Evolutionary conservation across 2,888 invertebrate genomes (phyloP), one percentile per base, ranked within the genome.

Genomic region (Tryphoninae sp.): DNA sequence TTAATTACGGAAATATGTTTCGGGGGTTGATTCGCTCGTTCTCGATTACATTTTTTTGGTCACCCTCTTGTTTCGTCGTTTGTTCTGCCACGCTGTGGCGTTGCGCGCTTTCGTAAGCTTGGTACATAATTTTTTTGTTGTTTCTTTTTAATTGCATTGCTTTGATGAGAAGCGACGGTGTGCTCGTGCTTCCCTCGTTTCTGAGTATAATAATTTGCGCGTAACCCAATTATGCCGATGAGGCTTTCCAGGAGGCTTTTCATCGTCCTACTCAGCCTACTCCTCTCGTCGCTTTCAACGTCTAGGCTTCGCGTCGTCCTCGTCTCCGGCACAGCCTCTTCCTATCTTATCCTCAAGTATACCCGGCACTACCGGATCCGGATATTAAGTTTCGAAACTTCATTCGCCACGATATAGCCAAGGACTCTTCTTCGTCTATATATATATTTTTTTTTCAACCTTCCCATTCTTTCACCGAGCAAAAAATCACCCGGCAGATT

Each of bases 31-130:
- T 33, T 33, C 33, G 33, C 33, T 33, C 33, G 33, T 4, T 33
- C 33, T 33, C 33, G 33, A 33, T 33, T 33, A 33, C 33, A 33
- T 33, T 33, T 33, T 33, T 33, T 33, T 33, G 6, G 6, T 33
- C 33, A 7, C 9, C 59, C 26, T 1, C 55, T 58, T 2, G 11
- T 22, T 19, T 40, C n/a, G 3, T 6, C 33, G 4, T 22, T 64
- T 90, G 87, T 85, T 89, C 89, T 80, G 86, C 84, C 55, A 85
- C 86, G 58, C 90, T 88, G 16, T 90, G 87, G 87, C 68, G 90
- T 90, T 64, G 6, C n/a, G n/a, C 16, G 22, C 8, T 19, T 55
- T 69, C 22, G 55, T 69, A 55, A 33, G 40, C 33, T 69, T 33
- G 72, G 45, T 49, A 26, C 61, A 22, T 33, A 26, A 53, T 67